phyloP scores from a whole-genome alignment of 2,888 invertebrate genomes.

The Oscheius sp. region DNA sequence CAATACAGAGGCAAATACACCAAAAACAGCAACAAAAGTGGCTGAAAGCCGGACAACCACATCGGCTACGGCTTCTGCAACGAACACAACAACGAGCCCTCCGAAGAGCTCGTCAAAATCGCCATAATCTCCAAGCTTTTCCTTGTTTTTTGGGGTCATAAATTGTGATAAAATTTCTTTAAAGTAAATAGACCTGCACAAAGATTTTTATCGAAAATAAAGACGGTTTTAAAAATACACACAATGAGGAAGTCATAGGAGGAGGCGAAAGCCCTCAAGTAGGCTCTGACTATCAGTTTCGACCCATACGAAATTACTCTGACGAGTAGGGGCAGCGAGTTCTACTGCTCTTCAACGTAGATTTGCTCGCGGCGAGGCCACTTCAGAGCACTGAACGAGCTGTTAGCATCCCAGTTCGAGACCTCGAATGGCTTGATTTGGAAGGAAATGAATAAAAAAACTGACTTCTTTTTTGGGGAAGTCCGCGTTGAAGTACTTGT shows the following conservation, averaged over 20 bases:
- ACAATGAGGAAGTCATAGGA: neutral
- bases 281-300: slow-evolving; percentile 6
- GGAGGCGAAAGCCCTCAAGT: neutral
- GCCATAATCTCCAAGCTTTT: too few relatives aligned
- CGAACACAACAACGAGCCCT: too few relatives aligned
- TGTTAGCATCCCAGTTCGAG: slow-evolving; percentile 82
- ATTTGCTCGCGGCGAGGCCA: slow-evolving; percentile 93
- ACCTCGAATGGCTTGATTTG: slow-evolving; percentile 77
- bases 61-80: too few relatives aligned
- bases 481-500: slow-evolving; percentile 68
- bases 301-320: neutral
- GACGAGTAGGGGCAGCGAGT: neutral
- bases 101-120: too few relatives aligned
- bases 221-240: neutral
- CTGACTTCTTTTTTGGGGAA: slow-evolving; percentile 68
- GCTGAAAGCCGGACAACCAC: too few relatives aligned
- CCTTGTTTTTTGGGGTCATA: too few relatives aligned
- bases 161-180: too few relatives aligned
- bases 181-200: too few relatives aligned
- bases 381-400: slow-evolving; percentile 85
- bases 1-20: too few relatives aligned
- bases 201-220: neutral
- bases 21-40: too few relatives aligned
- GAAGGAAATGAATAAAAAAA: neutral
- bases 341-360: slow-evolving; percentile 83